Conservation (phyloP, 2,888 invertebrate genomes). For the Nomada lathburiana region DNA sequence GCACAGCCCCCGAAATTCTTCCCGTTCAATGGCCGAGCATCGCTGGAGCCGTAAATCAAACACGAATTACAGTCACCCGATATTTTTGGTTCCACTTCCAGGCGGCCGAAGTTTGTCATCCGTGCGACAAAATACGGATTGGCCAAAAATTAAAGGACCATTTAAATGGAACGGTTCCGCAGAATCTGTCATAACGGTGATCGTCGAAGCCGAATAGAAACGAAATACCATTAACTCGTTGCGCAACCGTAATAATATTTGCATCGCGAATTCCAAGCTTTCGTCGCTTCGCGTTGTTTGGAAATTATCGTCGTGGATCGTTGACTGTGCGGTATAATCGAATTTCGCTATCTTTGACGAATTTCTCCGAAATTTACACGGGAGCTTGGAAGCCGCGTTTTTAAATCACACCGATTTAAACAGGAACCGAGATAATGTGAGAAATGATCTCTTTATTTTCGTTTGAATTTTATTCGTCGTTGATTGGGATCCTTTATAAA, state of each 20-base stretch:
- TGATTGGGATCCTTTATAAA: too few relatives aligned
- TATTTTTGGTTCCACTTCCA: conserved; percentile 43
- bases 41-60: conserved; percentile 38
- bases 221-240: background rate
- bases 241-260: conserved; percentile 14
- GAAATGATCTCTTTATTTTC: too few relatives aligned
- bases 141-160: conserved; percentile 10
- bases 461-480: too few relatives aligned
- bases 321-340: background rate
- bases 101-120: conserved; percentile 21
- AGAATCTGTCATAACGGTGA: background rate
- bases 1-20: conserved; percentile 27
- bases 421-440: too few relatives aligned
- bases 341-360: background rate
- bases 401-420: background rate
- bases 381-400: background rate
- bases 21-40: conserved; percentile 4
- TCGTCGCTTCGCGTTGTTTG: background rate
- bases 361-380: background rate
- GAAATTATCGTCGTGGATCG: background rate
- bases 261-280: conserved; percentile 5
- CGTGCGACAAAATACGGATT: conserved; percentile 31
- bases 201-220: conserved; percentile 14
- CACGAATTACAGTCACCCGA: conserved; percentile 7
- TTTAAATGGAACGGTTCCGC: background rate